Evolutionary conservation across 2,113 vertebrate species (phyloP), one percentile per base, ranked within the genome.

Genomic region (Trochalopteron elliotii): DNA sequence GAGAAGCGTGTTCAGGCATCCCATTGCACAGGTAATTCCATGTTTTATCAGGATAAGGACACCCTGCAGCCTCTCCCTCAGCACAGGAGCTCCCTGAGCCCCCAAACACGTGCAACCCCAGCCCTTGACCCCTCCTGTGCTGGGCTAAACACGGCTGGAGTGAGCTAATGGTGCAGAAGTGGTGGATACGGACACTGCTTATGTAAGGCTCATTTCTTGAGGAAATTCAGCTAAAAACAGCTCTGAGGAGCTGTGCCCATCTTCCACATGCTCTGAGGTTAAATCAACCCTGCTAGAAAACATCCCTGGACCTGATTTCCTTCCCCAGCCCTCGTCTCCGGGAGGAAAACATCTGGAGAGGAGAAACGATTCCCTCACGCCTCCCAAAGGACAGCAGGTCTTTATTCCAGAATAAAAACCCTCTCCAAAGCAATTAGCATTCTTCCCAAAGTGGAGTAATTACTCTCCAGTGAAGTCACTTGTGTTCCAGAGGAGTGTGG

Each of bases 381-480:
- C 80, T 90, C 91, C 87, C 89, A 37, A 70, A 74, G 83, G 83
- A 59, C 90, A 95, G 91, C 83, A 86, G 80, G 55, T 7, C 76
- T 78, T 83, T 15, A 71, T 55, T 90, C 83, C 69, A 5, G 80
- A 52, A 83, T 86, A 59, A 90, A 94, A 39, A 33, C 44, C 42
- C 87, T 83, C 94, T 84, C 94, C 74, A 91, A 75, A 84, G 61
- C 39, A 79, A 93, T 95, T 92, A 96, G 77, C 89, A 84, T 91
- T 60, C 89, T 68, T 68, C 91, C 53, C 87, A 79, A 84, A 94
- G 56, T 49, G 69, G 84, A 69, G 56, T 40, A 84, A 95, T 85
- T 68, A 89, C 35, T 77, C 83, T 71, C 19, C 68, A 78, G 89
- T 70, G 47, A 64, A 89, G 91, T 84, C 87, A 65, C 52, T 91